Conservation (phyloP, 1,140 invertebrate genomes). For the Procambarus clarkii region DNA sequence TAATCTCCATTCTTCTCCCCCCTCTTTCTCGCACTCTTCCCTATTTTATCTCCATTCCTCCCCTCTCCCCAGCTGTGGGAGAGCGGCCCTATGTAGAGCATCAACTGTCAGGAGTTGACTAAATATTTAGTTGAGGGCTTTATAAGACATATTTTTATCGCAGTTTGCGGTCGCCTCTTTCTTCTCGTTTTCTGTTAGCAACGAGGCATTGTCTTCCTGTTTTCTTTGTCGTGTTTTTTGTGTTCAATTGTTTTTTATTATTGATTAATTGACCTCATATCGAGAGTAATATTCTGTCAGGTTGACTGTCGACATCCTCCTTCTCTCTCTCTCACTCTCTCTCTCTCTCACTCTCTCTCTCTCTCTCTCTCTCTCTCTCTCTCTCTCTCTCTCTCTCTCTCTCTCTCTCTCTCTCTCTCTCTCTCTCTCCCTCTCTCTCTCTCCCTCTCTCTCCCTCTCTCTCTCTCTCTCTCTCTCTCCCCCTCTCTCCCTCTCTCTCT, state of each 20-base stretch:
- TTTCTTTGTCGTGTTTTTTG: background rate
- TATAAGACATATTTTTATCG: background rate
- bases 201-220: background rate
- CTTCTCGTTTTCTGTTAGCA: too few species aligned
- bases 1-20: background rate
- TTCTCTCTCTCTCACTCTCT: background rate
- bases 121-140: background rate
- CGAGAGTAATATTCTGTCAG: too few species aligned
- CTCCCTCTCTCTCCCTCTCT: constrained; percentile 13
- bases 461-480: constrained; percentile 6
- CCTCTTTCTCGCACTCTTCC: background rate
- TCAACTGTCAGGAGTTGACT: background rate
- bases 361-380: constrained; percentile 11
- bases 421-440: constrained; percentile 17
- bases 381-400: constrained; percentile 8
- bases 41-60: background rate
- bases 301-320: background rate
- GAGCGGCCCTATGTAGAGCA: background rate
- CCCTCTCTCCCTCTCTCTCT: constrained; percentile 13
- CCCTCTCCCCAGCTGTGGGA: background rate
- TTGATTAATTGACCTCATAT: too few species aligned
- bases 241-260: background rate
- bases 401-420: constrained; percentile 20
- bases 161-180: background rate
- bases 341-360: background rate